phyloP scores from a whole-genome alignment of 2,888 invertebrate genomes.

The Peribatodes rhomboidaria region DNA sequence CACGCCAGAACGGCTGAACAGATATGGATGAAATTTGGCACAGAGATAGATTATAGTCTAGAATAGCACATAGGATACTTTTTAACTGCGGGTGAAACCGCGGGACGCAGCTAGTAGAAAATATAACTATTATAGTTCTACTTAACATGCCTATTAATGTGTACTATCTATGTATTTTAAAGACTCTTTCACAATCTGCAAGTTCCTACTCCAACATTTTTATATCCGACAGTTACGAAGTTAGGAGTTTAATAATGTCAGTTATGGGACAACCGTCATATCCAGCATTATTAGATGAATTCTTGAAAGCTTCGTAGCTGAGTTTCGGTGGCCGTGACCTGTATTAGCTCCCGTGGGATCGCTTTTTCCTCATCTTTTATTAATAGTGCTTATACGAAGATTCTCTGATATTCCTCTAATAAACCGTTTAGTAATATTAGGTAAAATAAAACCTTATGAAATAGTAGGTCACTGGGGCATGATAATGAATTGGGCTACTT shows the following conservation, averaged over 20 bases:
- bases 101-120: too few species aligned
- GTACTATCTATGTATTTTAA: too few species aligned
- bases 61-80: too few species aligned
- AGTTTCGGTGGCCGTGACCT: constrained; percentile 24
- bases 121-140: too few species aligned
- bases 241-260: constrained; percentile 29
- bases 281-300: constrained; percentile 15
- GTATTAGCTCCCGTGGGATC: constrained; percentile 1
- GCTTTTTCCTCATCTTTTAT: constrained; percentile 6
- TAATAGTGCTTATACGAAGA: constrained; percentile 11
- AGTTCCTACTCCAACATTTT: neutral
- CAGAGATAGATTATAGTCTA: too few species aligned
- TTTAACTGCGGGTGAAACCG: too few species aligned
- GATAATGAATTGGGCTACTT: neutral
- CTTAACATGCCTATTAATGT: too few species aligned
- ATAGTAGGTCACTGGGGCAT: neutral
- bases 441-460: neutral
- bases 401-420: neutral
- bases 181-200: neutral
- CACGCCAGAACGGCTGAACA: too few species aligned
- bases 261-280: constrained; percentile 26
- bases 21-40: too few species aligned
- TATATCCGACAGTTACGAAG: constrained; percentile 28
- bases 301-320: constrained; percentile 2
- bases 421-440: neutral